These are phyloP conservation scores for Chouioia cunea DNA, from an alignment of 2,888 invertebrate genomes.

Conservation along the genomic window DNA sequence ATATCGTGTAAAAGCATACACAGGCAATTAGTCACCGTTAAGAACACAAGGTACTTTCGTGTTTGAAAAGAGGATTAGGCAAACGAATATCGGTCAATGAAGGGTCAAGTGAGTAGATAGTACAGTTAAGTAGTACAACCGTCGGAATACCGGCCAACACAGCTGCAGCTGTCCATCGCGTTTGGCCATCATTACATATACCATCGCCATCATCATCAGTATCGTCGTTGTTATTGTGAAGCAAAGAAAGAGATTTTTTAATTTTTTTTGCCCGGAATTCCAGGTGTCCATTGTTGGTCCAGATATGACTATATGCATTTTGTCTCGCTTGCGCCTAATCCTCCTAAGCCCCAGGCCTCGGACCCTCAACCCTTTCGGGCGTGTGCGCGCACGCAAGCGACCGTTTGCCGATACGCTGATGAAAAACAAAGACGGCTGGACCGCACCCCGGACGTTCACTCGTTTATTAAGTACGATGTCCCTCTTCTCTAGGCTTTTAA, in stretches of 20 bases:
- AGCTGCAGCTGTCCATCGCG: conserved; percentile 22
- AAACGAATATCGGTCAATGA: conserved; percentile 27
- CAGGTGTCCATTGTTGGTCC: conserved; percentile 62
- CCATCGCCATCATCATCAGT: neutral
- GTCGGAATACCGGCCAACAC: neutral
- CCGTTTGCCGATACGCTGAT: conserved; percentile 27
- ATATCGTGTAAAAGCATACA: too few relatives aligned
- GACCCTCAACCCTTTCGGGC: conserved; percentile 56
- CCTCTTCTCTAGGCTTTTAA: conserved; percentile 54
- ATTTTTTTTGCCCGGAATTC: conserved; percentile 50
- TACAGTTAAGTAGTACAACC: too few relatives aligned
- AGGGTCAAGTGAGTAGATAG: neutral
- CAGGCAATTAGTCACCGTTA: conserved; percentile 25
- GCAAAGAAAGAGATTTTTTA: conserved; percentile 1
- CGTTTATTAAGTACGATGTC: conserved; percentile 62
- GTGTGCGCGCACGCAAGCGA: conserved; percentile 30
- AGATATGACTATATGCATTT: conserved; percentile 10
- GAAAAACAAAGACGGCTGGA: conserved; percentile 66
- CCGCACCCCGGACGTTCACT: conserved; percentile 64
- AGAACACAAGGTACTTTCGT: neutral
- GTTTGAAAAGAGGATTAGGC: conserved; percentile 21
- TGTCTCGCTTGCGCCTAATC: conserved; percentile 39
- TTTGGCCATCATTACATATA: conserved; percentile 5
- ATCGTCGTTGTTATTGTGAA: conserved; percentile 1
- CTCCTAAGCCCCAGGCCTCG: conserved; percentile 52